phyloP scores from a whole-genome alignment of 1,140 invertebrate genomes.

The Andrena cerasifolii region DNA sequence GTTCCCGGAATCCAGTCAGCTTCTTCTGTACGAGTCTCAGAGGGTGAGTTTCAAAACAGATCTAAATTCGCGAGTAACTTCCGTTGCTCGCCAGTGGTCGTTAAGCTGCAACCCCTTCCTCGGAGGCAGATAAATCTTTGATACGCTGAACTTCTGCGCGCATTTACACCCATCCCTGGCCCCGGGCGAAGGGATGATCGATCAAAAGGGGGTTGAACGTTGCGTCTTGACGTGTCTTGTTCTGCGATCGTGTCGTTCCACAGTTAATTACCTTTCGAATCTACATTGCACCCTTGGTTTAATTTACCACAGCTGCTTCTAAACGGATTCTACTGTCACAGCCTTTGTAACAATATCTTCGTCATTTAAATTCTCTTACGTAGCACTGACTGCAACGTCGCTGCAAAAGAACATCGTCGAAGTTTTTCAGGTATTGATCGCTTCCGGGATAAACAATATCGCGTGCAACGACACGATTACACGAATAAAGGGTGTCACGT shows the following conservation, averaged over 20 bases:
- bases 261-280: constrained; percentile 56
- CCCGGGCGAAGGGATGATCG: constrained; percentile 43
- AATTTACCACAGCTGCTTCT: constrained; percentile 17
- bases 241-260: constrained; percentile 36
- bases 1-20: too few relatives aligned
- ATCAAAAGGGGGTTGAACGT: constrained; percentile 48
- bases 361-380: too few relatives aligned
- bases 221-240: constrained; percentile 13
- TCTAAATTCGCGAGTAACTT: not conserved
- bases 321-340: constrained; percentile 1
- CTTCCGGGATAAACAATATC: not conserved
- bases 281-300: not conserved
- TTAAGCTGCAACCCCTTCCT: not conserved
- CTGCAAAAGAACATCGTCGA: too few relatives aligned
- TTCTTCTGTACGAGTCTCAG: too few relatives aligned
- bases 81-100: not conserved
- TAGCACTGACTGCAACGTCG: too few relatives aligned
- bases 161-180: not conserved
- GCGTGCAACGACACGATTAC: too few relatives aligned
- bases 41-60: not conserved
- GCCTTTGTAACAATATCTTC: not conserved
- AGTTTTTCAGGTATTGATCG: not conserved
- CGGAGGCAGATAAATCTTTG: not conserved
- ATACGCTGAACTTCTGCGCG: not conserved
- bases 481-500: too few relatives aligned